phyloP scores from a whole-genome alignment of 2,797 vertebrate genomes.

The Sebastiscus tertius region DNA sequence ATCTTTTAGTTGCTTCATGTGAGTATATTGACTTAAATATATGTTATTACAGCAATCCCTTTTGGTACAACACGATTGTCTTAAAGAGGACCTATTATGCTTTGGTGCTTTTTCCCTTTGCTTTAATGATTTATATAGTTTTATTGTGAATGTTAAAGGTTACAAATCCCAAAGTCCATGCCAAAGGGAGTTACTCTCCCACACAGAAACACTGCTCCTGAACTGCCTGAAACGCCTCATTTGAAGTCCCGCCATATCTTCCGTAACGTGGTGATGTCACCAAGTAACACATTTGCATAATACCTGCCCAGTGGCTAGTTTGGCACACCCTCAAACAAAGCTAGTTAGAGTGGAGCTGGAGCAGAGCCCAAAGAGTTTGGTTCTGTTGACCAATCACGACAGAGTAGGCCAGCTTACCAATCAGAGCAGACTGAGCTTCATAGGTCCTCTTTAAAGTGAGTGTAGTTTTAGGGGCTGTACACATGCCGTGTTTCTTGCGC shows the following conservation, averaged over 20 bases:
- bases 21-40: constrained; percentile 42
- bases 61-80: constrained; percentile 18
- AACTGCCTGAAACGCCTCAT: too few species aligned
- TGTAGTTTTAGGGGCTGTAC: neutral
- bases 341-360: neutral
- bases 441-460: neutral
- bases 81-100: neutral
- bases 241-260: neutral
- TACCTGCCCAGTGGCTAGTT: neutral
- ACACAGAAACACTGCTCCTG: too few species aligned
- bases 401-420: too few species aligned
- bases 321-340: neutral
- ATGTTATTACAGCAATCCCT: constrained; percentile 24
- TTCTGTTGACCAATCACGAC: too few species aligned
- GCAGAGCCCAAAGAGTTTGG: too few species aligned
- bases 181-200: too few species aligned
- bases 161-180: too few species aligned
- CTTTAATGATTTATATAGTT: neutral
- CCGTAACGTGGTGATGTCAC: neutral
- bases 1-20: constrained; percentile 47
- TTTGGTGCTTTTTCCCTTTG: too few species aligned
- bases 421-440: too few species aligned
- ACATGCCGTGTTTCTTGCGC: too few species aligned
- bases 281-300: neutral
- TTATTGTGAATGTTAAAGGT: neutral